Percentiles rank a stretch among this genome's conserved stretches.
phyloP scores from a whole-genome alignment of 1,140 invertebrate species.

The Bathynomus jamesi region DNA sequence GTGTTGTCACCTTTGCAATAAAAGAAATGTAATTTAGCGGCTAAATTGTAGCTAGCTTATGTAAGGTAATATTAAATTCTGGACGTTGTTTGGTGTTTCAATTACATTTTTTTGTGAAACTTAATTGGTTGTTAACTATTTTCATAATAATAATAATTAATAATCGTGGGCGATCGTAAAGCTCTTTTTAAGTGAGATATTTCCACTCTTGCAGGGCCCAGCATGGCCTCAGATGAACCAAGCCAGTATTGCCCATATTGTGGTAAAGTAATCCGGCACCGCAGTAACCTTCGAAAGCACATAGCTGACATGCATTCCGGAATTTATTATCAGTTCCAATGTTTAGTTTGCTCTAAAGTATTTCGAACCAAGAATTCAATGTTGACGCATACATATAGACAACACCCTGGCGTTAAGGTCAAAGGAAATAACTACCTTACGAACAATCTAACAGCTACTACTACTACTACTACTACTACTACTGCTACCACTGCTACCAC shows the following conservation, averaged over 20 bases:
- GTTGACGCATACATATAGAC: constrained; percentile 34
- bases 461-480: constrained; percentile 18
- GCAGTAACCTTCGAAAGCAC: constrained; percentile 33
- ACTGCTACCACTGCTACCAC: constrained; percentile 18
- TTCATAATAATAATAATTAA: background rate
- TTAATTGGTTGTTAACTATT: background rate
- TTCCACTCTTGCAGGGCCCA: constrained; percentile 32
- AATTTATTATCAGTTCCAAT: constrained; percentile 31
- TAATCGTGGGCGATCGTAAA: background rate
- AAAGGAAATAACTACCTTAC: constrained; percentile 22
- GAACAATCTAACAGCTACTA: constrained; percentile 20
- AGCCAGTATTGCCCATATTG: constrained; percentile 32
- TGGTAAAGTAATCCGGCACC: constrained; percentile 32
- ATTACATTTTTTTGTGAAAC: background rate
- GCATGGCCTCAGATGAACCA: constrained; percentile 20
- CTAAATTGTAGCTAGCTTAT: constrained; percentile 1
- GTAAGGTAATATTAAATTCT: background rate
- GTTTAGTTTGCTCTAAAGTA: constrained; percentile 23
- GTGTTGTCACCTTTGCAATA: too few relatives aligned
- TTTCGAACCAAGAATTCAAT: constrained; percentile 33
- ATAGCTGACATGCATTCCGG: constrained; percentile 33
- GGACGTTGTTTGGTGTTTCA: background rate
- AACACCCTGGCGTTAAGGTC: constrained; percentile 30
- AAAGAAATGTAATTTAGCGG: constrained; percentile 1
- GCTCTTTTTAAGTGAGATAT: constrained; percentile 26